A percentile compares a stretch with the other conserved stretches of the same genome.
phyloP scores from a whole-genome alignment of 2,797 vertebrate genomes.

The Chiloscyllium punctatum region DNA sequence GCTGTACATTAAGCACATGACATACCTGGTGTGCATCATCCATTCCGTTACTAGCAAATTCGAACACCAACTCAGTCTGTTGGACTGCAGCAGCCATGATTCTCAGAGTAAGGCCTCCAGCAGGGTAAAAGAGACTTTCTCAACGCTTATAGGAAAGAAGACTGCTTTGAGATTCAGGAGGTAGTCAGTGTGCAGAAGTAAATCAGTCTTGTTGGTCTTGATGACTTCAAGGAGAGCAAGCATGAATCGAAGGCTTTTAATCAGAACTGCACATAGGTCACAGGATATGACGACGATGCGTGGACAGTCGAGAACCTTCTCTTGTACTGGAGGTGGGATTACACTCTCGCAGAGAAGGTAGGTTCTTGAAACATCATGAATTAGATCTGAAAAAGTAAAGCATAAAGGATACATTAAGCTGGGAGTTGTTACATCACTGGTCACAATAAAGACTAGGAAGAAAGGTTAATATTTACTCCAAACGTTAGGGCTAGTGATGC shows the following conservation, averaged over 20 bases:
- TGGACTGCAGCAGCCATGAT: slow-evolving; percentile 75
- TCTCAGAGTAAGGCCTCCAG: slow-evolving; percentile 22
- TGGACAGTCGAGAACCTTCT: not conserved
- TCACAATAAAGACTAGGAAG: not conserved
- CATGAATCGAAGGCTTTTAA: not conserved
- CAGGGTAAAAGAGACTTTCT: slow-evolving; percentile 40
- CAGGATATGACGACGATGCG: not conserved
- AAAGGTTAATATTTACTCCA: not conserved
- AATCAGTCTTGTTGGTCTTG: not conserved
- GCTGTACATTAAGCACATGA: not conserved
- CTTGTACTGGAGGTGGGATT: not conserved
- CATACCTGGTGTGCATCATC: slow-evolving; percentile 79
- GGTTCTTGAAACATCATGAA: slow-evolving; percentile 4
- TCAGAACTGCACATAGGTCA: not conserved
- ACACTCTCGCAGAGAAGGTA: not conserved
- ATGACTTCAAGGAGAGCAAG: not conserved
- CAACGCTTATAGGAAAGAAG: slow-evolving; percentile 42
- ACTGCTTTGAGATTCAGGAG: slow-evolving; percentile 43
- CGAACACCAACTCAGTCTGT: slow-evolving; percentile 74
- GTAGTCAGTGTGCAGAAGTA: slow-evolving; percentile 41
- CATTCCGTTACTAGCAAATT: slow-evolving; percentile 82
- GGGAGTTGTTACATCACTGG: not conserved
- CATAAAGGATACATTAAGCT: not conserved
- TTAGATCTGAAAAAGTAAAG: slow-evolving; percentile 11
- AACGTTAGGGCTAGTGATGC: not conserved